phyloP scores from a whole-genome alignment of 2,113 vertebrate species.

The Albula goreensis region DNA sequence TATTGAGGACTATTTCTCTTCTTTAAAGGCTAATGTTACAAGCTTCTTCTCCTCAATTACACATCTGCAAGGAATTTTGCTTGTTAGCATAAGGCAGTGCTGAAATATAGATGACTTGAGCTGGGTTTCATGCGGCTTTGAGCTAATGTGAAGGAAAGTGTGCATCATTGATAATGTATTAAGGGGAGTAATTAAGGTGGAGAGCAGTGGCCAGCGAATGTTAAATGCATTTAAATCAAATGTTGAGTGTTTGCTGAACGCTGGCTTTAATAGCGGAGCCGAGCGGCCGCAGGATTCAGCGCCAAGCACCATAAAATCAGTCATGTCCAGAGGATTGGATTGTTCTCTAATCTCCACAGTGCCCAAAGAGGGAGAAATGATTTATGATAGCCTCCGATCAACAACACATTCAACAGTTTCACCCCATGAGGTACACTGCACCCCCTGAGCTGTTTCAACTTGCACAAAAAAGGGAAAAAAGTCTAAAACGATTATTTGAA shows the following conservation, averaged over 20 bases:
- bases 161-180: constrained; percentile 26
- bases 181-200: constrained; percentile 13
- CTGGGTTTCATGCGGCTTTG: not conserved
- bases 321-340: not conserved
- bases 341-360: not conserved
- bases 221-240: constrained; percentile 22
- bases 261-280: not conserved
- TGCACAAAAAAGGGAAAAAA: not conserved
- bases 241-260: not conserved
- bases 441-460: constrained; percentile 8
- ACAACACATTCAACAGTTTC: not conserved
- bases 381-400: constrained; percentile 14
- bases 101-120: constrained; percentile 13
- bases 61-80: not conserved
- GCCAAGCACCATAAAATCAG: not conserved
- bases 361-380: not conserved
- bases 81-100: constrained; percentile 7
- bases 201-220: not conserved
- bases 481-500: not conserved
- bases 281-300: not conserved
- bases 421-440: not conserved
- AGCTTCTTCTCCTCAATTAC: not conserved
- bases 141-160: constrained; percentile 12
- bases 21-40: constrained; percentile 7
- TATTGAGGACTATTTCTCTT: not conserved